These are phyloP conservation scores for Lynx canadensis DNA, from an alignment of 2,113 vertebrate genomes.

Conservation along the genomic window DNA sequence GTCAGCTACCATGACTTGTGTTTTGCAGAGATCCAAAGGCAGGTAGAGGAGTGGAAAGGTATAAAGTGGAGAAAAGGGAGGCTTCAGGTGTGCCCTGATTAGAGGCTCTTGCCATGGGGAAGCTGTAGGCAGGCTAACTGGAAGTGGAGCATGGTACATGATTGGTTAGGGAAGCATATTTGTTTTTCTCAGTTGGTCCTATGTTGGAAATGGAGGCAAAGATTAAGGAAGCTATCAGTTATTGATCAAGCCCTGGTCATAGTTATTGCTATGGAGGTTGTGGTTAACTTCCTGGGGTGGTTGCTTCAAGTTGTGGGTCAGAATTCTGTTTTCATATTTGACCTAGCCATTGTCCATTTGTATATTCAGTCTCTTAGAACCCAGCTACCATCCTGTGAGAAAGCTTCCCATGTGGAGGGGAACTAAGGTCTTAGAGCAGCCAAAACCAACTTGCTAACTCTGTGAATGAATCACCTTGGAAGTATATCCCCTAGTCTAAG, in stretches of 20 bases:
- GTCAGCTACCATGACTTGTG: neutral
- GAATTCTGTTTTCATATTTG: neutral
- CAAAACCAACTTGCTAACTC: neutral
- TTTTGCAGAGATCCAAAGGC: neutral
- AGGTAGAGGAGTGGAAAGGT: neutral
- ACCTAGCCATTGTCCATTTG: neutral
- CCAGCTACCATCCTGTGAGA: neutral
- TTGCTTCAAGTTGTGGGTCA: neutral
- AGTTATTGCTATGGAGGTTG: neutral
- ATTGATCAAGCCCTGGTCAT: neutral
- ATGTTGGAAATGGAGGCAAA: neutral
- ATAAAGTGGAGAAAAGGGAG: neutral
- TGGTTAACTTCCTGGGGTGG: neutral
- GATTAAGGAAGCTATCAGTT: neutral
- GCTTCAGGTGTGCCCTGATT: neutral
- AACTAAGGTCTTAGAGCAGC: neutral
- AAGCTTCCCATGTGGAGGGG: neutral
- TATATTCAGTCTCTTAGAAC: neutral
- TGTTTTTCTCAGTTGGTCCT: neutral
- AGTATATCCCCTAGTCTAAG: neutral
- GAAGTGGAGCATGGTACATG: neutral
- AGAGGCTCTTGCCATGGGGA: neutral
- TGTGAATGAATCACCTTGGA: neutral
- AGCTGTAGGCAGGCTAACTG: neutral
- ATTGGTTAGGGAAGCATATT: neutral